Conservation (phyloP, 1,140 invertebrate genomes). For the Epicauta chinensis region DNA sequence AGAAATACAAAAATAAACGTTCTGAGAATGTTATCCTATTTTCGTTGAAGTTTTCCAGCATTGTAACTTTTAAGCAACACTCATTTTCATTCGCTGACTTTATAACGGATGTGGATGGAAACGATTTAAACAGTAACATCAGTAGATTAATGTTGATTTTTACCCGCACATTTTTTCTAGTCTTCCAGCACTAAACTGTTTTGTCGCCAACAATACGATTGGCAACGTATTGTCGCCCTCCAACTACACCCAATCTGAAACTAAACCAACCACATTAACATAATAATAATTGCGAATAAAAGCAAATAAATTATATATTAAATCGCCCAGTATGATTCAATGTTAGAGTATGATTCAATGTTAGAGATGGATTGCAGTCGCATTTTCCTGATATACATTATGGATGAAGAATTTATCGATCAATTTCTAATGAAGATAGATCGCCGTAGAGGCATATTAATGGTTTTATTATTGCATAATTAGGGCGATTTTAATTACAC, state of each 20-base stretch:
- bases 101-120: constrained; percentile 7
- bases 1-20: constrained; percentile 1
- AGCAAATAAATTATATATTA: constrained; percentile 7
- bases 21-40: constrained; percentile 8
- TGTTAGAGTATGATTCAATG: too few species aligned
- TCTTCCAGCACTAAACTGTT: constrained; percentile 1
- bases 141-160: constrained; percentile 3
- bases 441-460: neutral
- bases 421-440: constrained; percentile 7
- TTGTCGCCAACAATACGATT: too few species aligned
- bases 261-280: constrained; percentile 11
- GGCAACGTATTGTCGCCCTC: neutral
- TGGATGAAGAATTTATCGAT: constrained; percentile 12
- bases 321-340: too few species aligned
- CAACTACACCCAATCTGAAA: constrained; percentile 8
- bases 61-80: constrained; percentile 4
- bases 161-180: constrained; percentile 4
- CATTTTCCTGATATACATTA: neutral
- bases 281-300: constrained; percentile 7
- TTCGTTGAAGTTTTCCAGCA: constrained; percentile 1
- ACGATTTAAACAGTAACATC: constrained; percentile 3
- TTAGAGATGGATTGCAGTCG: too few species aligned
- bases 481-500: too few species aligned
- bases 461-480: too few species aligned
- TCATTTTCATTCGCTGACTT: constrained; percentile 9